These are phyloP conservation scores for Morinoia aosen DNA, from an alignment of 2,888 invertebrate genomes.

Conservation along the genomic window DNA sequence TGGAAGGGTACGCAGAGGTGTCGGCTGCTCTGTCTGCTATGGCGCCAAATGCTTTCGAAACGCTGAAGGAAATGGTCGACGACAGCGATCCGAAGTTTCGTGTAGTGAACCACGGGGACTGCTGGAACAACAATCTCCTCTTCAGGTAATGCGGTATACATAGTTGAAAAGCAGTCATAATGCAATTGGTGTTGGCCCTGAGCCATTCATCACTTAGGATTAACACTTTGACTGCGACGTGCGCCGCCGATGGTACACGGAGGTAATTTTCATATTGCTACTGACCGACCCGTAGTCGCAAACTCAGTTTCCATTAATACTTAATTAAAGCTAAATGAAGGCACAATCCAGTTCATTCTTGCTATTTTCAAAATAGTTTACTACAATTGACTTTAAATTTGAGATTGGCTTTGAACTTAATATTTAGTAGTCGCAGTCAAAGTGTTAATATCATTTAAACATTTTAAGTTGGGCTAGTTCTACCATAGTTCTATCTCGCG, in stretches of 20 bases:
- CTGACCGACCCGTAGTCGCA: too few species aligned
- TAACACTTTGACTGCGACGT: too few species aligned
- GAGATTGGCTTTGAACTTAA: too few species aligned
- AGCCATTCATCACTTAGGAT: not conserved
- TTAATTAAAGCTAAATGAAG: too few species aligned
- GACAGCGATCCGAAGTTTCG: constrained; percentile 38
- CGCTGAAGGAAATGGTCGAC: not conserved
- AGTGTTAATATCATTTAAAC: not conserved
- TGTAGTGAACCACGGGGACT: constrained; percentile 58
- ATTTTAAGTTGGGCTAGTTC: not conserved
- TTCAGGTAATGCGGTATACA: constrained; percentile 53
- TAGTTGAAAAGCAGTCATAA: not conserved
- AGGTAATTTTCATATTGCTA: too few species aligned
- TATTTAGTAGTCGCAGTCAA: too few species aligned
- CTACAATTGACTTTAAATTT: too few species aligned
- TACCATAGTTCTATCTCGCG: not conserved
- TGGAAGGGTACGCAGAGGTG: constrained; percentile 26
- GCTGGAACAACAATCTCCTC: constrained; percentile 62
- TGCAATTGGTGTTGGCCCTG: not conserved
- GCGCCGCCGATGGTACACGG: too few species aligned
- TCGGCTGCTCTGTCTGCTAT: constrained; percentile 49
- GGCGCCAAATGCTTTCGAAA: not conserved
- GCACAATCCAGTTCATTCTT: too few species aligned
- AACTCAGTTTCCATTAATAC: too few species aligned
- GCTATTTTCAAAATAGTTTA: too few species aligned